Evolutionary conservation across 2,888 invertebrate species (phyloP).

Genomic region (Heteropelma amictum): DNA sequence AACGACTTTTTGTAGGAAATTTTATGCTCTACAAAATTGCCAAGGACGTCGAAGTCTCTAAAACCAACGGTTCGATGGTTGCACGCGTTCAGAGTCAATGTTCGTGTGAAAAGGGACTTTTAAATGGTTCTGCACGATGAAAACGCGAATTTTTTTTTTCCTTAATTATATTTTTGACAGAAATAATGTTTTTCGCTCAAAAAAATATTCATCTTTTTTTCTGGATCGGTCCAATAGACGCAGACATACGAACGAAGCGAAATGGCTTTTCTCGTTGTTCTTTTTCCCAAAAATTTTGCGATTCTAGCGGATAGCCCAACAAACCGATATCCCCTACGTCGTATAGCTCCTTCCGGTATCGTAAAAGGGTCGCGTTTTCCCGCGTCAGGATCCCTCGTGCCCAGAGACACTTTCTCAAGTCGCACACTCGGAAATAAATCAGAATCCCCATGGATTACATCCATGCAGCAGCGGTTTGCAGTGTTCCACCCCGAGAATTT

Average conservation of each 20-base stretch:
- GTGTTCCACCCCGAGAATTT: too few relatives aligned
- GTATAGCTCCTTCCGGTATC: constrained; percentile 38
- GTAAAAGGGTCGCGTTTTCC: constrained; percentile 8
- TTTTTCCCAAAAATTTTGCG: constrained; percentile 6
- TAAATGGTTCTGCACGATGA: too few relatives aligned
- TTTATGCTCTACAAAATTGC: too few relatives aligned
- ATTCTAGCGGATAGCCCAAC: constrained; percentile 36
- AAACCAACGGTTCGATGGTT: too few relatives aligned
- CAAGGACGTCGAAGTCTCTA: too few relatives aligned
- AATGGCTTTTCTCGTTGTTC: constrained; percentile 2
- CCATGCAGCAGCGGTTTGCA: neutral
- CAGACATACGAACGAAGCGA: neutral
- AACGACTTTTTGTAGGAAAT: too few relatives aligned
- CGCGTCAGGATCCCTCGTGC: neutral
- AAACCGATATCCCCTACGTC: constrained; percentile 33
- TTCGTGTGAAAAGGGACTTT: too few relatives aligned
- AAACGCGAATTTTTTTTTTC: too few relatives aligned
- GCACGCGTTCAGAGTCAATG: too few relatives aligned
- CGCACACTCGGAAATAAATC: neutral
- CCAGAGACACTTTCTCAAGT: constrained; percentile 4
- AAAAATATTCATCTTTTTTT: neutral
- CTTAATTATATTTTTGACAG: too few relatives aligned
- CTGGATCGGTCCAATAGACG: neutral
- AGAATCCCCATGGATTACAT: neutral
- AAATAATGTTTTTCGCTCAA: neutral